phyloP scores from a whole-genome alignment of 2,888 invertebrate genomes.

The Coleophora deauratella region DNA sequence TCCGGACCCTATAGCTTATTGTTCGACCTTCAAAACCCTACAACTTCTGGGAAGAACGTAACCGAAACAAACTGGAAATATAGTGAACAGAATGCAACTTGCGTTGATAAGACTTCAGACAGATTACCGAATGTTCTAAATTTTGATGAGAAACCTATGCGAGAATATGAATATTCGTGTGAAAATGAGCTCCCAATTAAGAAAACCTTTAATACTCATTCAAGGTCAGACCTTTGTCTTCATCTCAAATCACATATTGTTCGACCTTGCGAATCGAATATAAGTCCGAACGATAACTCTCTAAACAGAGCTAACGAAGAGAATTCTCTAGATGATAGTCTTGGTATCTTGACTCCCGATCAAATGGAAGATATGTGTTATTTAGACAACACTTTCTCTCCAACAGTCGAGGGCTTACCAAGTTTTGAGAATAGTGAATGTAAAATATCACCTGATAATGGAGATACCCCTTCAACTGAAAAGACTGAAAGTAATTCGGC shows the following conservation, averaged over 20 bases:
- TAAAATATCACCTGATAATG: constrained; percentile 63
- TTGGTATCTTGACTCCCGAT: constrained; percentile 91
- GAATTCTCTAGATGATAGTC: constrained; percentile 88
- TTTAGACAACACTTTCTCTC: constrained; percentile 77
- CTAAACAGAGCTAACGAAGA: constrained; percentile 76
- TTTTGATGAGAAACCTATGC: constrained; percentile 63
- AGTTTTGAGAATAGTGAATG: constrained; percentile 56
- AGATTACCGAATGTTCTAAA: constrained; percentile 58
- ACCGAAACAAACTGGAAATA: constrained; percentile 33
- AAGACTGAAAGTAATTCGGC: constrained; percentile 70
- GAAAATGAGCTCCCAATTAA: constrained; percentile 50
- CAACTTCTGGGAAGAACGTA: constrained; percentile 40
- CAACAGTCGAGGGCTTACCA: constrained; percentile 77
- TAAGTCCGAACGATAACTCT: constrained; percentile 65
- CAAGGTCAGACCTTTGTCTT: constrained; percentile 62
- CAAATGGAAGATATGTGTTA: constrained; percentile 86
- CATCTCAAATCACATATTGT: constrained; percentile 56
- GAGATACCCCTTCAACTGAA: constrained; percentile 73
- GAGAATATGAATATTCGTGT: constrained; percentile 67
- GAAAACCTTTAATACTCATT: constrained; percentile 54
- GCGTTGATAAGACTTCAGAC: constrained; percentile 43
- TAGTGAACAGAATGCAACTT: constrained; percentile 22
- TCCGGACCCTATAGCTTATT: constrained; percentile 77
- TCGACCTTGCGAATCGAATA: constrained; percentile 49
- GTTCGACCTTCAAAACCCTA: constrained; percentile 63